Base-by-base conservation (phyloP, 2,888 invertebrate genomes). In the Patella caerulea region DNA sequence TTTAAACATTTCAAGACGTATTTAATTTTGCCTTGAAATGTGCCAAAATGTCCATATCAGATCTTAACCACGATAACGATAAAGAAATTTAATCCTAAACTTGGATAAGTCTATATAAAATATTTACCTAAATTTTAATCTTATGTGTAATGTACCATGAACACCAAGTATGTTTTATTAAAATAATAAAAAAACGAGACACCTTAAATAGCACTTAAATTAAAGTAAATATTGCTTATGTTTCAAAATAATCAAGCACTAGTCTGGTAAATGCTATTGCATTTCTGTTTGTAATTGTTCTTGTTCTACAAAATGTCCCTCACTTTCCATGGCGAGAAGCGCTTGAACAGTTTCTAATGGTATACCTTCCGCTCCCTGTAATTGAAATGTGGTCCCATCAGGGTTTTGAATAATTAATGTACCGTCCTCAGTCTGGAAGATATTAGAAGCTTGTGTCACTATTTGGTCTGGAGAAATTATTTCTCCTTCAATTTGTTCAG, bases 281-380 rank as follows among this genome's bases (percentile, higher is more conserved):
- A 79, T 19, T 52, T 81, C 78, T 52, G 79, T 56, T 74, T 82
- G 80, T n/a, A 76, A 70, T 56, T 81, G 80, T 69, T 83, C 80
- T 45, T 79, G 76, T 59, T 80, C 77, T 71, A 82, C 83, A 11
- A 84, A 79, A 73, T 86, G 85, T 15, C 85, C 83, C 12, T 87
- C 85, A 45, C 82, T 81, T 24, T 87, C 86, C 84, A 88, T 88
- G 17, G 86, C 86, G n/a, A 91, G 82, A 45, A 92, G 79, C 0
- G 91, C 90, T 76, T 91, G 91, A 4, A 92, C 88, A 12, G 91
- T 90, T 77, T 92, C 92, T 76, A 92, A 78, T 5, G 91, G 83
- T 70, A 90, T 83, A 79, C 86, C 88, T 56, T 87, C 86, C 29
- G 86, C 84, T 7, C 90, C 90, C 74, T 91, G 91, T 14, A 90